Conservation (phyloP, 2,113 vertebrate genomes). For the Scolopax mira region DNA sequence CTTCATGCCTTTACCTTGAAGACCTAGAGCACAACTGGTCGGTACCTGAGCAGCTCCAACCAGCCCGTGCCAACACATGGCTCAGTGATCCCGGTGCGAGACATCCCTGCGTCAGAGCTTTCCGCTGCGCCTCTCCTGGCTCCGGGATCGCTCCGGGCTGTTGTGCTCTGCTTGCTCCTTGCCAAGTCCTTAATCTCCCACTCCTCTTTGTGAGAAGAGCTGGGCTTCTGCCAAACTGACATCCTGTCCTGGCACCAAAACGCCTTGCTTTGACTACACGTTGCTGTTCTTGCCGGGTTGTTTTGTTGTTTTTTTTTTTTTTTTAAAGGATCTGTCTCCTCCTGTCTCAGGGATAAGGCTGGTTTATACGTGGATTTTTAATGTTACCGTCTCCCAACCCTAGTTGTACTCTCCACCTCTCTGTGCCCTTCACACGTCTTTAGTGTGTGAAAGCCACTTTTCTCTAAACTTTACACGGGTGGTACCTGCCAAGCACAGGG, state of each 20-base stretch:
- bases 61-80: rapidly evolving
- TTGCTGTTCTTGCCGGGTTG: not conserved
- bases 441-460: not conserved
- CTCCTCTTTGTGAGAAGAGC: not conserved
- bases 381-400: not conserved
- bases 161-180: not conserved
- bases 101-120: not conserved
- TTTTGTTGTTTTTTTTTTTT: not conserved
- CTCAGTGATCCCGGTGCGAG: rapidly evolving
- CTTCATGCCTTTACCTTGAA: not conserved
- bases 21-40: rapidly evolving
- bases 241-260: not conserved
- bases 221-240: not conserved
- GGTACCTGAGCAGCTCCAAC: not conserved
- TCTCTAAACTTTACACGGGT: not conserved
- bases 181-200: not conserved
- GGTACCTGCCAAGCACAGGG: not conserved
- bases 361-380: not conserved
- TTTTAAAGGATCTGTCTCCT: not conserved
- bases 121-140: not conserved
- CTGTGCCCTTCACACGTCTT: not conserved
- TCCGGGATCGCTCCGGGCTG: not conserved
- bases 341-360: not conserved
- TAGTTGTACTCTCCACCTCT: not conserved
- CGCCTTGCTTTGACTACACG: rapidly evolving